Evolutionary conservation across 37 sponge, comb jelly and placozoan species (phyloP).

Genomic region (Cliona cf. orientalis): DNA sequence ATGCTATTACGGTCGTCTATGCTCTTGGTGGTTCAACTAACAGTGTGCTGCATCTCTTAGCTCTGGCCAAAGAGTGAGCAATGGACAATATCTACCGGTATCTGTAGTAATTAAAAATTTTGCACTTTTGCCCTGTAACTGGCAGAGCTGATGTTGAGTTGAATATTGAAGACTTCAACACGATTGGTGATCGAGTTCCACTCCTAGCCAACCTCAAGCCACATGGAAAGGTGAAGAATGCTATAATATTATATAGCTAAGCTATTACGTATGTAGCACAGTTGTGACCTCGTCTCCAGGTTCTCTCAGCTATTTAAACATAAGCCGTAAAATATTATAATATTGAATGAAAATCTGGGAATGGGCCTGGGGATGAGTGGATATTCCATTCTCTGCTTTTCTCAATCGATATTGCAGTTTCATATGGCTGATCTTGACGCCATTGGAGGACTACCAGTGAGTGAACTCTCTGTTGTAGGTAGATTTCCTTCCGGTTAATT

Average conservation of each 20-base stretch:
- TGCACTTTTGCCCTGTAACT: too few species aligned
- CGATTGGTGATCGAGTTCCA: conserved; percentile 60
- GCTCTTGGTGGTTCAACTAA: conserved; percentile 83
- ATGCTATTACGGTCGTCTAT: conserved; percentile 71
- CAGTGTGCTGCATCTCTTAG: conserved; percentile 76
- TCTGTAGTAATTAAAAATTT: too few species aligned
- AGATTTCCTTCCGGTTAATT: background rate
- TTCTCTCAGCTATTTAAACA: too few species aligned
- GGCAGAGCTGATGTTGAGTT: conserved; percentile 68
- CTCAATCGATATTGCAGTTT: conserved; percentile 28
- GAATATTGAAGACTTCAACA: conserved; percentile 75
- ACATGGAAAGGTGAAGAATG: conserved; percentile 67
- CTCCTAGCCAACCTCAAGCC: conserved; percentile 74
- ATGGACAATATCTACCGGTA: too few species aligned
- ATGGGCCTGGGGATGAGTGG: background rate
- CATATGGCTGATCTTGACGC: conserved; percentile 76
- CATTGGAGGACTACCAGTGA: conserved; percentile 76
- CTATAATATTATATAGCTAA: background rate
- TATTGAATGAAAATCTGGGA: background rate
- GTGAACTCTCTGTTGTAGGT: background rate
- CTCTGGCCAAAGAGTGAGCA: conserved; percentile 76
- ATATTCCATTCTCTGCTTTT: background rate
- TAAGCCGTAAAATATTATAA: conserved; percentile 39
- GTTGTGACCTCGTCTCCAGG: background rate
- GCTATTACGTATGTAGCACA: background rate